Conservation (phyloP, 2,888 invertebrate genomes). For the Andrena bicolor region DNA sequence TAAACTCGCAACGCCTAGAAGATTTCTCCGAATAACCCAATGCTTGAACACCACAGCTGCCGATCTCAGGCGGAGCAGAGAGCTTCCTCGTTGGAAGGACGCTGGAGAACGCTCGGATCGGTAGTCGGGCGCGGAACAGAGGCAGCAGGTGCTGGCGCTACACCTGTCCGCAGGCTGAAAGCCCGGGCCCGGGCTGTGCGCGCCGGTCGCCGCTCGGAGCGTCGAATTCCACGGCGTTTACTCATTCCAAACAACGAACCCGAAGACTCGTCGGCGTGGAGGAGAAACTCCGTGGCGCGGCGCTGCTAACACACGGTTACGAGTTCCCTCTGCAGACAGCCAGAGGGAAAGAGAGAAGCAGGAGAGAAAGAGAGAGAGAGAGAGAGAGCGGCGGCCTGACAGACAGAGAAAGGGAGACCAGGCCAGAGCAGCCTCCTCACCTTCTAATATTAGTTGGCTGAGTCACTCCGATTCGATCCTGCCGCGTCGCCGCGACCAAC, state of each 20-base stretch:
- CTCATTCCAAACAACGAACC: slow-evolving; percentile 80
- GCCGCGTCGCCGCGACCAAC: slow-evolving; percentile 57
- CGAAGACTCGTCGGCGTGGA: slow-evolving; percentile 67
- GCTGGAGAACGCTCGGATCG: slow-evolving; percentile 11
- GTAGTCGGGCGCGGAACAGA: slow-evolving; percentile 53
- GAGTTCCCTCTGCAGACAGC: slow-evolving; percentile 16
- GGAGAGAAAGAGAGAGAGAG: slow-evolving; percentile 5
- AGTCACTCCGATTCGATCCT: slow-evolving; percentile 74
- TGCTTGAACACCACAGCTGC: too few species aligned
- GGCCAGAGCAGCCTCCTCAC: slow-evolving; percentile 74
- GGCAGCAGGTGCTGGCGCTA: slow-evolving; percentile 79
- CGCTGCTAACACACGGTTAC: slow-evolving; percentile 44
- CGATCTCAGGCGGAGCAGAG: too few species aligned
- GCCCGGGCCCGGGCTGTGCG: slow-evolving; percentile 63
- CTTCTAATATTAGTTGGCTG: slow-evolving; percentile 81
- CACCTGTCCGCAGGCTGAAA: slow-evolving; percentile 77
- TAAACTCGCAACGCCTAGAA: too few species aligned
- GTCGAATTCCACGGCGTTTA: slow-evolving; percentile 81
- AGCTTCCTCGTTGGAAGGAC: slow-evolving; percentile 8
- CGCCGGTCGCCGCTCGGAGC: slow-evolving; percentile 69
- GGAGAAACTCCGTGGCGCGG: slow-evolving; percentile 66
- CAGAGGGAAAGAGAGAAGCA: slow-evolving; percentile 6
- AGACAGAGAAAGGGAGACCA: slow-evolving; percentile 46
- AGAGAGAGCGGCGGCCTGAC: neutral
- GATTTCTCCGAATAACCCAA: too few species aligned